Conservation (phyloP, 2,888 invertebrate species). For the Craniophora ligustri region DNA sequence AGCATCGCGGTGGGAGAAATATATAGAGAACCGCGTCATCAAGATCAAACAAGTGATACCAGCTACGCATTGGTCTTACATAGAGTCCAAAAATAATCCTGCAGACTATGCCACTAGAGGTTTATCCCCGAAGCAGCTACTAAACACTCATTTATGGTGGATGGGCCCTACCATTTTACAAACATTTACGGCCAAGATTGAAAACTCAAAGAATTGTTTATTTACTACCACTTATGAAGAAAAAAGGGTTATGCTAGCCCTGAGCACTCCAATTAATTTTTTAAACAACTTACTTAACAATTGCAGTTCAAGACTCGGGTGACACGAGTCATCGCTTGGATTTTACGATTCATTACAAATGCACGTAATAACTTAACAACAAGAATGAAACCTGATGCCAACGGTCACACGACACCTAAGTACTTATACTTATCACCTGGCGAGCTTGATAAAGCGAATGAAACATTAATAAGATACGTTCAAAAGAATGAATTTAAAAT, state of each 20-base stretch:
- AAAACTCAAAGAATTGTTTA: neutral
- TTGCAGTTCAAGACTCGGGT: neutral
- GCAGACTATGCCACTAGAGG: conserved; percentile 57
- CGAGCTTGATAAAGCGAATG: neutral
- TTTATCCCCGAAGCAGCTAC: conserved; percentile 20
- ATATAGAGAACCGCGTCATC: conserved; percentile 26
- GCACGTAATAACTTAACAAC: neutral
- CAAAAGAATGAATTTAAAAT: neutral
- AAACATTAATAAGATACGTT: conserved; percentile 1
- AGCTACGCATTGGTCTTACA: conserved; percentile 22
- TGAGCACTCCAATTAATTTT: neutral
- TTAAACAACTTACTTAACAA: conserved; percentile 2
- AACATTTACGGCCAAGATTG: too few relatives aligned
- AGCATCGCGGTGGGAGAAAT: conserved; percentile 19
- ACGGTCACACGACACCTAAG: neutral
- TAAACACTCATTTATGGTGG: conserved; percentile 36
- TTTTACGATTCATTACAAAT: conserved; percentile 1
- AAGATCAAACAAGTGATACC: conserved; percentile 28
- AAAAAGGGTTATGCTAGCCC: neutral
- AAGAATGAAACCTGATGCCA: conserved; percentile 1
- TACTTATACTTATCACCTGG: conserved; percentile 1
- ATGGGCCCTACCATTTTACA: neutral
- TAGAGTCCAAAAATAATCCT: conserved; percentile 44
- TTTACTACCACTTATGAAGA: neutral
- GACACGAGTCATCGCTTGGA: neutral